These are phyloP conservation scores for Strix uralensis DNA, from an alignment of 2,113 vertebrate species.

Conservation along the genomic window DNA sequence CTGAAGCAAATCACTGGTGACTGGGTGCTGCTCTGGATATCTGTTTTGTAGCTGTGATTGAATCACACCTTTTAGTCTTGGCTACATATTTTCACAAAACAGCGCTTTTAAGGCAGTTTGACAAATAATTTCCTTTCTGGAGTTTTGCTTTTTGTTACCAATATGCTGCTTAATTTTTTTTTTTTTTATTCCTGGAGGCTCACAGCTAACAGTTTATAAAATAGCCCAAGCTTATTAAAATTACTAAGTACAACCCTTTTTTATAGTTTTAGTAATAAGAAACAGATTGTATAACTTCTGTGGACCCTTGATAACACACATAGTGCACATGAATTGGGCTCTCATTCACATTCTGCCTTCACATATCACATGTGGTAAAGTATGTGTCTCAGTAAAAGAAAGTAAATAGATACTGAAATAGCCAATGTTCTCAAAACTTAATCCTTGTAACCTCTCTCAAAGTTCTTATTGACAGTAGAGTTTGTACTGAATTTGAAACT, in stretches of 20 bases:
- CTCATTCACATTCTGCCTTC: neutral
- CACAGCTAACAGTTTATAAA: neutral
- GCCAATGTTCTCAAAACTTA: neutral
- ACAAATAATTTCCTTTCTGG: slow-evolving; percentile 6
- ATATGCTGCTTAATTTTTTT: neutral
- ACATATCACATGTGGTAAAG: neutral
- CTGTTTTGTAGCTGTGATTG: neutral
- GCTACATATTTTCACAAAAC: neutral
- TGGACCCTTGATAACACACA: neutral
- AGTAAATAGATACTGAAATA: slow-evolving; percentile 33
- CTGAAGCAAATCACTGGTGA: neutral
- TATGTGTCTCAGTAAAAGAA: neutral
- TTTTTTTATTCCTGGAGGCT: neutral
- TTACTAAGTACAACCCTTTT: neutral
- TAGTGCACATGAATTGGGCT: neutral
- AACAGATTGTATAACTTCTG: neutral
- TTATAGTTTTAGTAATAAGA: neutral
- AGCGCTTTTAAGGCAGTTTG: neutral
- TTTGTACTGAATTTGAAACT: slow-evolving; percentile 13
- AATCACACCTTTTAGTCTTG: neutral
- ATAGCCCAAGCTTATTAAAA: neutral
- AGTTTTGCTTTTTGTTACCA: neutral
- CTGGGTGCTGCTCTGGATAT: neutral
- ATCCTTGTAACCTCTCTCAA: slow-evolving; percentile 10
- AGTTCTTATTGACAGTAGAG: slow-evolving; percentile 31